Base-by-base conservation (phyloP, 35 echinoderm and acorn worm genomes). In the Chiridota heheva region DNA sequence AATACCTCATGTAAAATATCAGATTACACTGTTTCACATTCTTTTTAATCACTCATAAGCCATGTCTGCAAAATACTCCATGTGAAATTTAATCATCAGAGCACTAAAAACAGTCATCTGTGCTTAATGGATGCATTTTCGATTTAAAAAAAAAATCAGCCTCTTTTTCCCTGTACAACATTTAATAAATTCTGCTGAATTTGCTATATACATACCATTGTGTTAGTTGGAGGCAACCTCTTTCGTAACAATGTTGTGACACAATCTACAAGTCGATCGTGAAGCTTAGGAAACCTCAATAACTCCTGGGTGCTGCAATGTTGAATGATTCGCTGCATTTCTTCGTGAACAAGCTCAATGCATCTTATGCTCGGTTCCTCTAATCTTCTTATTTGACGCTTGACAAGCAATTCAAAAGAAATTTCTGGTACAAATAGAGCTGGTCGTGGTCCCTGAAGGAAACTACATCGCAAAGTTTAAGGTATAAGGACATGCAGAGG, bases 371-470 rank as follows among this genome's bases (percentile, higher is more conserved):
- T 92, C 13, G 95, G 95, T 39, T 98, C 95, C 67, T 98, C 95
- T 62, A 98, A 59, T 25, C 95, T 70, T 40, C 86, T 68, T 29
- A 98, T 98, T 68, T 98, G 95, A 59, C 95, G 69, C 40, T 98
- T 98, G 16, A 92, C 89, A 15, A 98, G 75, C 2, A 98, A 85
- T 76, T 98, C 95, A 77, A 98, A 98, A 17, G 95, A 98, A 57
- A 98, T 81, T 51, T 98, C 95, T 17, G 95, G 95, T 4, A 98
- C 95, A 77, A 98, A 98, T 51, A 98, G 83, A 49, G 95, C 95
- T 60, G 95, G 95, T 55, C 95, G 81, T 48, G 95, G 95, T 42
- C 95, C 95, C 95, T 98, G 60, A 15, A 4, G 5, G 3, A 1
- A 27, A 60, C n/a, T 70, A 70, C 36, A 8, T 43, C 66, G 31